Evolutionary conservation across 2,888 invertebrate species (phyloP), one percentile per base, ranked within the genome.

Genomic region (Caenorhabditis drosophilae): DNA sequence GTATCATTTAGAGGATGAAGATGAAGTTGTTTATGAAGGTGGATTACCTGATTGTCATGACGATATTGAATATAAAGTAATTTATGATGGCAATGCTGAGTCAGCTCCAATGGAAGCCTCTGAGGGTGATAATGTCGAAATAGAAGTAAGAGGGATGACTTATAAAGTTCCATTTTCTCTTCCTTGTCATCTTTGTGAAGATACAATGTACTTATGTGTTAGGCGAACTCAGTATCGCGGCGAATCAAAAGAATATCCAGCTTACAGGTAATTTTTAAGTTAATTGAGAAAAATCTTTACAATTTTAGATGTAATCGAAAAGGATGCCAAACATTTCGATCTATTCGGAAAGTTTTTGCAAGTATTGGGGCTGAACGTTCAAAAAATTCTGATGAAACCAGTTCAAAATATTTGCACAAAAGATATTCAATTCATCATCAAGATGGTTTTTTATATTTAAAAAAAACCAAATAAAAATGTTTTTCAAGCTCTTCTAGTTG

Each of bases 311-410:
- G 70, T 35, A 64, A 64, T 40, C 38, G 67, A n/a, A 71, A 71
- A 34, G 70, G 70, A 16, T 71, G 70, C 34, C 70, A 71, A 53
- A 71, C 70, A 6, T 71, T 71, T 34, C 63, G 70, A 26, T 67
- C 70, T 2, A 64, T 71, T 31, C 47, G 67, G 11, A 71, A 71
- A 52, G 58, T 71, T 1, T 58, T 71, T 22, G 18, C 31, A 31
- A 12, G 31, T 6, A 12, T n/a, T n/a, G n/a, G n/a, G n/a, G n/a
- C n/a, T n/a, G n/a, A n/a, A n/a, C n/a, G n/a, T n/a, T n/a, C n/a
- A n/a, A n/a, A n/a, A n/a, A n/a, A n/a, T n/a, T n/a, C n/a, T n/a
- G n/a, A n/a, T n/a, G n/a, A n/a, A n/a, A n/a, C n/a, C n/a, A n/a
- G n/a, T n/a, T n/a, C n/a, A n/a, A n/a, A n/a, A n/a, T n/a, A n/a